Percentiles rank a stretch among this genome's conserved stretches.
These are phyloP conservation scores for Phasia obesa DNA, from an alignment of 2,888 invertebrate species.

Conservation along the genomic window DNA sequence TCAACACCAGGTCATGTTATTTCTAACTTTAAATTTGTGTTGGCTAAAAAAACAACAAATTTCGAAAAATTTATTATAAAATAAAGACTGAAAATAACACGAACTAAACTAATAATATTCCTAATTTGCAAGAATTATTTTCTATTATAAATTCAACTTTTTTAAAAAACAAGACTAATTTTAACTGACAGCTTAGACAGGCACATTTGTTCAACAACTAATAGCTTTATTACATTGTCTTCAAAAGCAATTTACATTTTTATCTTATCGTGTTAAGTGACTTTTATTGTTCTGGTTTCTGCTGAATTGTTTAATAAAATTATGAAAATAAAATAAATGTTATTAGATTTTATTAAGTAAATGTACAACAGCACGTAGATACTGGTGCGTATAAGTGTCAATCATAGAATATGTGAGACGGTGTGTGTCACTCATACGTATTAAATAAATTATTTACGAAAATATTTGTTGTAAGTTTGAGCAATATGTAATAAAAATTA, in stretches of 20 bases:
- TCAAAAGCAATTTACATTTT: background rate
- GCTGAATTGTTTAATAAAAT: slow-evolving; percentile 30
- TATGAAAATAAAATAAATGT: slow-evolving; percentile 27
- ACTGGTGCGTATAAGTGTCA: slow-evolving; percentile 48
- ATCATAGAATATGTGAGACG: slow-evolving; percentile 8
- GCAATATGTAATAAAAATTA: background rate
- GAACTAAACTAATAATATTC: too few relatives aligned
- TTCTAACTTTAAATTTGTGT: too few relatives aligned
- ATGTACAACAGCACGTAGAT: slow-evolving; percentile 23
- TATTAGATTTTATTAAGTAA: background rate
- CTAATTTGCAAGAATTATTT: too few relatives aligned
- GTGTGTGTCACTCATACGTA: slow-evolving; percentile 43
- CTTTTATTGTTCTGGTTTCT: slow-evolving; percentile 34
- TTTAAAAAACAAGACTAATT: background rate
- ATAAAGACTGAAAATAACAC: too few relatives aligned
- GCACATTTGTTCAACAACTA: background rate
- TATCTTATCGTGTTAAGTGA: slow-evolving; percentile 23
- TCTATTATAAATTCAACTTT: background rate
- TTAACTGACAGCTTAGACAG: slow-evolving; percentile 23
- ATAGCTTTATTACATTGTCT: slow-evolving; percentile 10
- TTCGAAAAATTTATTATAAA: too few relatives aligned
- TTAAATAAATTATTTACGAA: slow-evolving; percentile 28
- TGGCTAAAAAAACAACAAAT: too few relatives aligned
- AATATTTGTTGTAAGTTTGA: background rate
- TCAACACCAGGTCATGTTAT: too few relatives aligned